Evolutionary conservation across 2,797 vertebrate genomes (phyloP), one percentile per base, ranked within the genome.

Genomic region (Neomorphus geoffroyi): DNA sequence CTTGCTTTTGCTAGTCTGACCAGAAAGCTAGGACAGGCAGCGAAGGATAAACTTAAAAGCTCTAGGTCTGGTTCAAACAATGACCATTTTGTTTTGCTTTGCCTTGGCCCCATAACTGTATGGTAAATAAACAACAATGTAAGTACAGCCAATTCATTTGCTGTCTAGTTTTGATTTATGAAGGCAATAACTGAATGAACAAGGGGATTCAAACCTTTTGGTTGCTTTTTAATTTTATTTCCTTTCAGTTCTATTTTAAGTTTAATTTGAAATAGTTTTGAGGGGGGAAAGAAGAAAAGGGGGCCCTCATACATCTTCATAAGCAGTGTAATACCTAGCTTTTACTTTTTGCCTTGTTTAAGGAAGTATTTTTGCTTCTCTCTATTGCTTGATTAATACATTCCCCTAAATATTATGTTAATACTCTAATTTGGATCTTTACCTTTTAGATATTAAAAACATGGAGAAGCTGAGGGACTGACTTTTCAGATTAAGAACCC

Each of bases 151-250:
- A 92, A 87, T 92, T 95, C 83, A 66, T 91, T 93, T 73, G 73
- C 91, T 95, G 79, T 92, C 80, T 95, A 87, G 37, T 79, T 87
- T 96, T 96, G 95, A 96, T 96, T 96, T 93, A 94, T 91, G 91
- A 93, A 93, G 87, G 90, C 33, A 88, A 90, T 94, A 95, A 90
- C 33, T 0, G 1, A 92, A 35, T 77, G 77, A 88, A 92, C 72
- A 90, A 89, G 72, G 46, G 61, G 58, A 80, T 86, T 73, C 69
- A 83, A 91, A 93, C 71, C 33, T 89, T 96, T 92, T 64, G 18
- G 69, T 73, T 86, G n/a, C 35, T 89, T 90, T 82, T 91, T 77
- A 74, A 67, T 93, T 94, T 83, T 77, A 57, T 39, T 50, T 88
- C 46, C 45, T 92, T 91, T 80, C 32, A 4, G 0, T 92, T 94